Percentiles rank a stretch among this genome's conserved stretches.
phyloP scores from a whole-genome alignment of 2,888 invertebrate species.

The Ametastegia equiseti region DNA sequence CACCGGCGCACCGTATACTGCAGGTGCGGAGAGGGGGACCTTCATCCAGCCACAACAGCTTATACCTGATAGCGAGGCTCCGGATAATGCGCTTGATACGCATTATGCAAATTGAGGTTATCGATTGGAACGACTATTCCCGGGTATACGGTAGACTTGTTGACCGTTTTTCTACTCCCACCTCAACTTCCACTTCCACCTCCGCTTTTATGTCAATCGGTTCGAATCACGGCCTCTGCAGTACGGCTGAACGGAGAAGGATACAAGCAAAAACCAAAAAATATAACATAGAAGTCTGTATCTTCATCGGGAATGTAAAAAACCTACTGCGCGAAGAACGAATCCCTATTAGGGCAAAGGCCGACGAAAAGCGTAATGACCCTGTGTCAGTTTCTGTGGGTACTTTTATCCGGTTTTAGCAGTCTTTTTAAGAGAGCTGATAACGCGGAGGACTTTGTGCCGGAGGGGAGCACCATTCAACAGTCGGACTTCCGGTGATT shows the following conservation, averaged over 20 bases:
- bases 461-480: not conserved
- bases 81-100: conserved; percentile 52
- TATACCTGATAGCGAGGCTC: conserved; percentile 22
- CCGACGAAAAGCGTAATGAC: not conserved
- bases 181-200: not conserved
- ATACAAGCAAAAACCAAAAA: not conserved
- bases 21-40: not conserved
- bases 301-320: not conserved
- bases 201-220: conserved; percentile 14
- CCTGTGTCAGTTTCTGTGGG: not conserved
- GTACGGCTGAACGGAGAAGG: not conserved
- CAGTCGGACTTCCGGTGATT: not conserved
- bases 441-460: not conserved
- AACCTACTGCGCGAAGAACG: not conserved
- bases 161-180: conserved; percentile 43
- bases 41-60: conserved; percentile 35
- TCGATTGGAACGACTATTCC: conserved; percentile 57
- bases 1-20: not conserved
- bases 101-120: conserved; percentile 66
- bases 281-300: too few species aligned
- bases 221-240: not conserved
- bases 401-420: not conserved
- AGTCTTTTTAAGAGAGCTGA: not conserved
- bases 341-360: not conserved
- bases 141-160: conserved; percentile 53